Percentiles rank a stretch among this genome's conserved stretches.
Evolutionary conservation across 2,888 invertebrate genomes (phyloP).

Genomic region (Chydorus sphaericus): DNA sequence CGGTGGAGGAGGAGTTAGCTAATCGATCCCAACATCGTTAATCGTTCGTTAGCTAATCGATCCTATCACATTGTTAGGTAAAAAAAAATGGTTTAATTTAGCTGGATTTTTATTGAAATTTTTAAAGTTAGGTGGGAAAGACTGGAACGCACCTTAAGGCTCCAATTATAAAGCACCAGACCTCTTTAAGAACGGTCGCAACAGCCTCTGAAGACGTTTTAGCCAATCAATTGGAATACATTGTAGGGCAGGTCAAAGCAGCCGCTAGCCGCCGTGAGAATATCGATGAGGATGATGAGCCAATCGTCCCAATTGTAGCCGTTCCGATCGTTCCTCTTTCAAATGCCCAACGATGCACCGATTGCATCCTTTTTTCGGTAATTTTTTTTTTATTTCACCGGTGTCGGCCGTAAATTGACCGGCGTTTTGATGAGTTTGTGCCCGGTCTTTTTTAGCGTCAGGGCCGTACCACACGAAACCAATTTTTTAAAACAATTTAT

Average conservation of each 20-base stretch:
- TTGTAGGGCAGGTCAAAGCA: constrained; percentile 12
- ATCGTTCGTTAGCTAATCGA: too few relatives aligned
- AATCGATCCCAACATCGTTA: neutral
- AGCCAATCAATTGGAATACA: neutral
- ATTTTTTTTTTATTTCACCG: neutral
- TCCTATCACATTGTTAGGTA: neutral
- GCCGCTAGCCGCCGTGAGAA: constrained; percentile 4
- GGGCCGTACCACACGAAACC: too few relatives aligned
- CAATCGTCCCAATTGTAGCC: neutral
- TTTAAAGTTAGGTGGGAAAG: neutral
- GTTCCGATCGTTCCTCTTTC: neutral
- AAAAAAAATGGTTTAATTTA: too few relatives aligned
- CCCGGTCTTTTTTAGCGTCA: too few relatives aligned
- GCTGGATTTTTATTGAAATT: too few relatives aligned
- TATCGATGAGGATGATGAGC: neutral
- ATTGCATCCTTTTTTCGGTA: constrained; percentile 88
- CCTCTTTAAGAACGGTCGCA: neutral
- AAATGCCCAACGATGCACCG: constrained; percentile 47
- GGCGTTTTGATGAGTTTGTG: too few relatives aligned
- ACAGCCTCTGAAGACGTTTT: neutral
- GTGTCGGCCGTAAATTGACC: neutral
- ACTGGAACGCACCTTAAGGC: neutral
- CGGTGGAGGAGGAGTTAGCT: constrained; percentile 5
- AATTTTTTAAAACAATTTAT: neutral
- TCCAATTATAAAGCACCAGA: neutral